A percentile compares a stretch with the other conserved stretches of the same genome.
These are phyloP conservation scores for Candoia aspera DNA, from an alignment of 2,113 vertebrate species.

Conservation along the genomic window DNA sequence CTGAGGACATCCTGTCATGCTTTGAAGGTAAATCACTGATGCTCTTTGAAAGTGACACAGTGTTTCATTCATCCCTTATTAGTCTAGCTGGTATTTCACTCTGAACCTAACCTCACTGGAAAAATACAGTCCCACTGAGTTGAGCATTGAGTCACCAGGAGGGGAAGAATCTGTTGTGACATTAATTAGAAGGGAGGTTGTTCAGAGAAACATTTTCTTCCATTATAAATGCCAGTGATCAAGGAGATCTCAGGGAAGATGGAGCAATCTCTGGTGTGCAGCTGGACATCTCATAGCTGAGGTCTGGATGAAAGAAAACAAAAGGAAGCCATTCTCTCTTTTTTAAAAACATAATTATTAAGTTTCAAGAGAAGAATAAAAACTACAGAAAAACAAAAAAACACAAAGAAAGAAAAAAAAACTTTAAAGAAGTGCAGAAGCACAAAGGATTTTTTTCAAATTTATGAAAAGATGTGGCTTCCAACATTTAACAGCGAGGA, in stretches of 20 bases:
- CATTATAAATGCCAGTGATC: conserved; percentile 16
- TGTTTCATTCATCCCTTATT: conserved; percentile 48
- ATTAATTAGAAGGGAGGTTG: conserved; percentile 40
- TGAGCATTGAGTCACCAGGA: neutral
- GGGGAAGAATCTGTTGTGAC: conserved; percentile 29
- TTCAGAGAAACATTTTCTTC: conserved; percentile 27
- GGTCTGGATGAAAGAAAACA: neutral
- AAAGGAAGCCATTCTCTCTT: too few species aligned
- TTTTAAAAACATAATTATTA: too few species aligned
- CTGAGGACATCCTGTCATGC: conserved; percentile 11
- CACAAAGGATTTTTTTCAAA: too few species aligned
- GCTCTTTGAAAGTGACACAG: conserved; percentile 29
- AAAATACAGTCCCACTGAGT: conserved; percentile 1
- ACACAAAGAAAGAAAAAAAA: too few species aligned
- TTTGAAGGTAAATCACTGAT: conserved; percentile 38
- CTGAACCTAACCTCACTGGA: conserved; percentile 35
- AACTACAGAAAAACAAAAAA: too few species aligned
- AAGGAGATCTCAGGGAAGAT: neutral
- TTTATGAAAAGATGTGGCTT: too few species aligned
- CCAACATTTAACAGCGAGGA: too few species aligned
- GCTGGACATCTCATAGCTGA: neutral
- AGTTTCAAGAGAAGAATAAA: too few species aligned
- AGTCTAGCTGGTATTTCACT: conserved; percentile 23
- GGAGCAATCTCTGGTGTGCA: neutral
- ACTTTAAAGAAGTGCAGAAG: too few species aligned